Base-by-base conservation (phyloP, 2,113 vertebrate genomes). In the Nothobranchius kuhntae region DNA sequence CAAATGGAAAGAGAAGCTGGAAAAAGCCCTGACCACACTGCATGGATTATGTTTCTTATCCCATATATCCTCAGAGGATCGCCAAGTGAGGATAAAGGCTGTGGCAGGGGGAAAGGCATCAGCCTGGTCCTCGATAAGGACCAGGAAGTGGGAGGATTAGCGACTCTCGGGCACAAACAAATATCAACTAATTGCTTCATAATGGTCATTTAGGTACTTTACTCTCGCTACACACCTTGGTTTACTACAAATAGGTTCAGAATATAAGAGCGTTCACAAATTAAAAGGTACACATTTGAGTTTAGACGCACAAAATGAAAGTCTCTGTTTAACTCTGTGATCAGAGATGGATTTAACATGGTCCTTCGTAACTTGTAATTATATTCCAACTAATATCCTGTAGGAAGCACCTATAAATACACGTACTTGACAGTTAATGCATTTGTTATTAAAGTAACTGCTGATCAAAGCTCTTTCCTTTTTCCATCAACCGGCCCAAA, bases 401-500 rank as follows among this genome's bases (percentile, higher is more conserved):
- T 51, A 21, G 48, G 48, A 10, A 21, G 8, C 17, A 6, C 14
- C 38, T 44, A 42, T 8, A 44, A 10, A 40, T 44, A 13, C 38
- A n/a, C 51, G 21, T 38, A 14, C 13, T 55, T 35, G n/a, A 14
- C 42, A 52, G 10, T 55, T 30, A 44, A 55, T 44, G 52, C 69
- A 71, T 2, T 42, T 17, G 58, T 53, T 38, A 65, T 2, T 6
- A 61, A 65, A 53, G 61, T 54, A 3, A 66, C 36, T 48, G 36
- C 21, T 48, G 52, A 62, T 53, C 44, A 62, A 40, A 51, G 35
- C 3, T 59, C 24, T 53, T 53, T 51, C 13, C 38, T 42, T 53
- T 67, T 30, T 63, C 21, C 55, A 48, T 45, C 2, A 14, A 13
- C 2, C 73, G 78, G 80, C 76, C 76, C 71, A 84, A 21, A 80